Evolutionary conservation across 2,888 invertebrate genomes (phyloP).

Genomic region (Adela reaumurella): DNA sequence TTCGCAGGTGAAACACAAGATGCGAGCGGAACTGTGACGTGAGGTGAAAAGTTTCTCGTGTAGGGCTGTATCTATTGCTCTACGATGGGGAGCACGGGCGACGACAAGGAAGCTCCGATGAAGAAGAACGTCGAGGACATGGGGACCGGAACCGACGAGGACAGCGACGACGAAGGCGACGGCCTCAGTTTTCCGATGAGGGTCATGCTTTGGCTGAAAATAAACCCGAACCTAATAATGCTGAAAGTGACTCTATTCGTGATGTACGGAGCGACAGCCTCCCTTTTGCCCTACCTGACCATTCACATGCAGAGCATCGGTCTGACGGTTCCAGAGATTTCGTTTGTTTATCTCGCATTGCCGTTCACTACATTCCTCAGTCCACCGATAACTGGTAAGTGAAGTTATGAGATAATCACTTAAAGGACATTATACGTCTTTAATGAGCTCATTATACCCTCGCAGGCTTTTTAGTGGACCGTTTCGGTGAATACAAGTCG

Average conservation of each 20-base stretch:
- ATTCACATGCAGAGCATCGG: conserved; percentile 91
- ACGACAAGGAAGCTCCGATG: conserved; percentile 13
- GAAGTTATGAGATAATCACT: too few species aligned
- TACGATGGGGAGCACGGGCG: background rate
- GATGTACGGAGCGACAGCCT: conserved; percentile 82
- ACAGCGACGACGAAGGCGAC: conserved; percentile 27
- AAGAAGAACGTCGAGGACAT: conserved; percentile 49
- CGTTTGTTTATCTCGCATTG: conserved; percentile 80
- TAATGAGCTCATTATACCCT: too few species aligned
- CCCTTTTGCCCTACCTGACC: conserved; percentile 79
- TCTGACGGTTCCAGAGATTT: conserved; percentile 80
- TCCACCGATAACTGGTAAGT: conserved; percentile 75
- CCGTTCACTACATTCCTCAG: conserved; percentile 84
- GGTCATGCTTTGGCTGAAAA: conserved; percentile 47
- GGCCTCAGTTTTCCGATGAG: conserved; percentile 38
- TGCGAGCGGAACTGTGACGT: too few species aligned
- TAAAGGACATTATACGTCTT: too few species aligned
- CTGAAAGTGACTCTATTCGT: conserved; percentile 78
- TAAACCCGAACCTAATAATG: conserved; percentile 77
- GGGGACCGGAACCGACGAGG: conserved; percentile 38
- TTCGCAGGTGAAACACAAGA: too few species aligned
- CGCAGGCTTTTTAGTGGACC: conserved; percentile 79
- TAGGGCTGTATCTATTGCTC: too few species aligned
- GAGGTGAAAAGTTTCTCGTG: too few species aligned
- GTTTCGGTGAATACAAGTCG: conserved; percentile 81